phyloP scores from a whole-genome alignment of 2,797 vertebrate species.

The Chelmon rostratus region DNA sequence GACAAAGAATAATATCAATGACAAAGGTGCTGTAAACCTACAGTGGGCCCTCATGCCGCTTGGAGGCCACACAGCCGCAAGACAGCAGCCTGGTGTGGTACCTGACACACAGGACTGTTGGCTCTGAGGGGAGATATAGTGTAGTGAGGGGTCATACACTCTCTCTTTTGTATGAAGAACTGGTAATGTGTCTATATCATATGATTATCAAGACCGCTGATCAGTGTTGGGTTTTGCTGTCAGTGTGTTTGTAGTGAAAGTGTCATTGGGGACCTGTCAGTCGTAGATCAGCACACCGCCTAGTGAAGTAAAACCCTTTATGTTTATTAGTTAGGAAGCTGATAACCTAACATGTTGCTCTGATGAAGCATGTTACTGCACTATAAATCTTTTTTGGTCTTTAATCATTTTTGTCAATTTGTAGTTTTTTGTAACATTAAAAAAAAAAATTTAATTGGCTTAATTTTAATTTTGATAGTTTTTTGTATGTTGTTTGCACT shows the following conservation, averaged over 20 bases:
- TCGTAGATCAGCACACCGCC: neutral
- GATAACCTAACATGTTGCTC: neutral
- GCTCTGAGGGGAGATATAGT: neutral
- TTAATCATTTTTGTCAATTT: neutral
- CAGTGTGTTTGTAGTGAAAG: neutral
- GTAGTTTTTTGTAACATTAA: slow-evolving; percentile 2
- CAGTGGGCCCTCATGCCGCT: slow-evolving; percentile 14
- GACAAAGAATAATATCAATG: slow-evolving; percentile 75
- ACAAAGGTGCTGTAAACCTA: slow-evolving; percentile 73
- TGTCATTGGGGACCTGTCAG: neutral
- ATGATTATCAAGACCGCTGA: neutral
- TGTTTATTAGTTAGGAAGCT: neutral
- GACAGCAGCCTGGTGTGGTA: slow-evolving; percentile 5
- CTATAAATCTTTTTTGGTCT: neutral
- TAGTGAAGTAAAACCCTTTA: neutral
- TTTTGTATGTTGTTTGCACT: neutral
- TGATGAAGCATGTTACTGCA: neutral
- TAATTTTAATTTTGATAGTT: neutral
- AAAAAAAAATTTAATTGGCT: neutral
- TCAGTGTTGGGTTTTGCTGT: neutral
- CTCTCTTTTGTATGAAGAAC: neutral
- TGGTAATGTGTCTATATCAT: neutral
- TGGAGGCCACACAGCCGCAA: slow-evolving; percentile 37
- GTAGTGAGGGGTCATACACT: neutral
- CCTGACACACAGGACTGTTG: slow-evolving; percentile 29